Base-by-base conservation (phyloP, 2,888 invertebrate genomes). In the Mayetiola destructor region DNA sequence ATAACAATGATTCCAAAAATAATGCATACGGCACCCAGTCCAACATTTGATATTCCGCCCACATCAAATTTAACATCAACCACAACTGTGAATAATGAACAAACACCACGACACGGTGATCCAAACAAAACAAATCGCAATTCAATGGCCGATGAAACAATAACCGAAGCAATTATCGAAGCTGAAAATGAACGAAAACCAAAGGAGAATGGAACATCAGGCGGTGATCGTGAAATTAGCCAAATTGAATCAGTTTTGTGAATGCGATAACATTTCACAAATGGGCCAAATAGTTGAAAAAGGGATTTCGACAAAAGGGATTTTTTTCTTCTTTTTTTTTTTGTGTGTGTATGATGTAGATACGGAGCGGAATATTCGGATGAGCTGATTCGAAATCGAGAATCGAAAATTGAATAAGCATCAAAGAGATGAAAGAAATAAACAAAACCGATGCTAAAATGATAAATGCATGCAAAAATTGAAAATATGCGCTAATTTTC, bases 1-100 rank as follows among this genome's bases (percentile, higher is more conserved):
- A 84, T 84, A 64, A 83, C 83, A 2, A 84, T 84, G 75, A 76
- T 86, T 59, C 88, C 88, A 56, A 81, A 83, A 68, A 88, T 88
- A 63, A 77, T 84, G 4, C 83, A 85, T 73, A 88, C 88, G 1
- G 82, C 86, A 52, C 82, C 88, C 53, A 81, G 81, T 58, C 82
- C 83, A 55, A 67, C 60, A 30, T 37, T 40, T 6, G 61, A 61
- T 32, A 35, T 57, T 40, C 54, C 59, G 18, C 60, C 59, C 20
- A 54, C 30, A 32, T 16, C 16, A 23, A 30, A 20, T 29, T 16
- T 35, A 16, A 20, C 36, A 36, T 20, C 36, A 16, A 37, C 55
- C 2, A 37, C 55, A n/a, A 37, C 20, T 12, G 36, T 36, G 9
- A 37, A 40, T 27, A 3, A 37, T 10, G 36, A 56, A 3, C 16